These are phyloP conservation scores for Mustela nigripes DNA, from an alignment of 2,113 vertebrate species.

Conservation along the genomic window DNA sequence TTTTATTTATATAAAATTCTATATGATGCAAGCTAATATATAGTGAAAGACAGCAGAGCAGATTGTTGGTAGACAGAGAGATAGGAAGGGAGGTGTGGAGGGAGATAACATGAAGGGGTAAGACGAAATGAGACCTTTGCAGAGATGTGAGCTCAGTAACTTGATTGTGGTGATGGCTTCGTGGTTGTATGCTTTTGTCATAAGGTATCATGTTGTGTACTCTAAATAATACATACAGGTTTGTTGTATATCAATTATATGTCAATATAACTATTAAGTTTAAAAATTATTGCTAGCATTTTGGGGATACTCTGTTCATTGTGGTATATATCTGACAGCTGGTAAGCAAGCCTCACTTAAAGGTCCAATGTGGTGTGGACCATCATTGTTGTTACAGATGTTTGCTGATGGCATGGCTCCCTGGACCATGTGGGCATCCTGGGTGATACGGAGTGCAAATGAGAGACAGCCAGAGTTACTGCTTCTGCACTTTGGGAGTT, in stretches of 20 bases:
- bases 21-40: neutral
- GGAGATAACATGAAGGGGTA: neutral
- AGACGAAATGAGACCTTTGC: neutral
- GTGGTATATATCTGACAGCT: neutral
- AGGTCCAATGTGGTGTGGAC: neutral
- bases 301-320: neutral
- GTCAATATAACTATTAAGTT: neutral
- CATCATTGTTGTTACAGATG: neutral
- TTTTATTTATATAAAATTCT: neutral
- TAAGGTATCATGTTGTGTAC: neutral
- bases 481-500: neutral
- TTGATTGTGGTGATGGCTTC: neutral
- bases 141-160: neutral
- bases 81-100: fast-evolving
- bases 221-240: neutral
- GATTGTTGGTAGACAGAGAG: neutral
- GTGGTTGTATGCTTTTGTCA: neutral
- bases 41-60: neutral
- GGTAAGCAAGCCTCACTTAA: neutral
- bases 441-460: neutral
- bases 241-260: neutral
- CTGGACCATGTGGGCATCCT: neutral
- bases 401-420: neutral
- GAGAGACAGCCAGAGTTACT: neutral
- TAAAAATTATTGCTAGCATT: neutral